phyloP scores from a whole-genome alignment of 2,888 invertebrate species.

The Drosophila nr. fundita region DNA sequence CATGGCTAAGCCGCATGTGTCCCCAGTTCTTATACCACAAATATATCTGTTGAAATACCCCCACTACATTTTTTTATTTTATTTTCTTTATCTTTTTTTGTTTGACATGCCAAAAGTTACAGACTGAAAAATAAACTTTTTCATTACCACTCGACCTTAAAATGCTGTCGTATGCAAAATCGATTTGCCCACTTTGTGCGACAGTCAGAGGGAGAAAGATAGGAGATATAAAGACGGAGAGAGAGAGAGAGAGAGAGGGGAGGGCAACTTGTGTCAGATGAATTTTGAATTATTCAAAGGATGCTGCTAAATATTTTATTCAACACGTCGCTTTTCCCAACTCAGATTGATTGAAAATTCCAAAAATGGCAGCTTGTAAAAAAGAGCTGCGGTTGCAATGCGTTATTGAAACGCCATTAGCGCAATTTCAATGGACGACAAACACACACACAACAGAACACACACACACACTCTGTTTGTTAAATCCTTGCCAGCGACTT shows the following conservation, averaged over 20 bases:
- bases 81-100: neutral
- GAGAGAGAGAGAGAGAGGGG: neutral
- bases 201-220: neutral
- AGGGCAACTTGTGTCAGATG: constrained; percentile 26
- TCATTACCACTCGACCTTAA: constrained; percentile 55
- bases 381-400: constrained; percentile 50
- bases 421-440: constrained; percentile 42
- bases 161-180: constrained; percentile 57
- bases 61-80: neutral
- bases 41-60: constrained; percentile 25
- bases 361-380: constrained; percentile 47
- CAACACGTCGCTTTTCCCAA: constrained; percentile 36
- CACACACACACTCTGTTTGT: constrained; percentile 48
- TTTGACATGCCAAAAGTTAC: constrained; percentile 48
- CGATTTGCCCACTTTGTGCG: constrained; percentile 40
- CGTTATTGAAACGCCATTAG: constrained; percentile 78
- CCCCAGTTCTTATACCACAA: constrained; percentile 5
- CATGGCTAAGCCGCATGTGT: constrained; percentile 15
- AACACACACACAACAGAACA: neutral
- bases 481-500: constrained; percentile 20
- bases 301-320: constrained; percentile 62
- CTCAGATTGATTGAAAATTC: constrained; percentile 51
- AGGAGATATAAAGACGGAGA: too few relatives aligned
- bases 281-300: constrained; percentile 67
- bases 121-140: constrained; percentile 41